phyloP scores from a whole-genome alignment of 2,888 invertebrate species.

The Tryphoninae sp. region DNA sequence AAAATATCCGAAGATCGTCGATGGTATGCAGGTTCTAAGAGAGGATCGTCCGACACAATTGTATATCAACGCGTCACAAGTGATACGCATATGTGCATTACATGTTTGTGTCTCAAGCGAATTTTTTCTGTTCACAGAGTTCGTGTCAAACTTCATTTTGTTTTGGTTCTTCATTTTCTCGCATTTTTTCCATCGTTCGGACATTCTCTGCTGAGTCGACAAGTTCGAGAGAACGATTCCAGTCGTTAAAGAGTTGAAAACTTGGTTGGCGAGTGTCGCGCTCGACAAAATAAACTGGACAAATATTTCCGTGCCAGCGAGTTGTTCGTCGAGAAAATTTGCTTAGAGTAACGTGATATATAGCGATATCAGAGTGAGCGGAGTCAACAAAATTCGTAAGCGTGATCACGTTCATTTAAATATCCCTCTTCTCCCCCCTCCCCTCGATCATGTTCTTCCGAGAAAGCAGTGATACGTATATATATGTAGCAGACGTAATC shows the following conservation, averaged over 20 bases:
- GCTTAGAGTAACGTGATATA: constrained; percentile 5
- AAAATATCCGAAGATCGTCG: constrained; percentile 43
- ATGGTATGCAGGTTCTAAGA: constrained; percentile 13
- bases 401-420: constrained; percentile 33
- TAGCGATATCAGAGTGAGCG: not conserved
- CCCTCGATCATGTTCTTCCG: constrained; percentile 35
- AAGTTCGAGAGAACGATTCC: constrained; percentile 13
- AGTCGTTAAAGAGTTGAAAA: not conserved
- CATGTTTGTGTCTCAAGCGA: not conserved
- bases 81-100: not conserved
- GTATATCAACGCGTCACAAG: not conserved
- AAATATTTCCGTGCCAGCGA: not conserved
- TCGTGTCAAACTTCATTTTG: not conserved
- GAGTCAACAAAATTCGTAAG: constrained; percentile 21
- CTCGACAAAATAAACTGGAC: not conserved
- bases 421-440: not conserved
- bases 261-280: not conserved
- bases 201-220: not conserved
- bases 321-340: not conserved
- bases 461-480: constrained; percentile 23
- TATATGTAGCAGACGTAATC: constrained; percentile 11
- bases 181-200: no score
- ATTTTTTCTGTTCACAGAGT: not conserved
- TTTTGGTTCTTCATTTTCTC: not conserved
- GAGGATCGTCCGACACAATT: constrained; percentile 16